Base-by-base conservation (phyloP, 1,140 invertebrate genomes). In the Penaeus indicus region DNA sequence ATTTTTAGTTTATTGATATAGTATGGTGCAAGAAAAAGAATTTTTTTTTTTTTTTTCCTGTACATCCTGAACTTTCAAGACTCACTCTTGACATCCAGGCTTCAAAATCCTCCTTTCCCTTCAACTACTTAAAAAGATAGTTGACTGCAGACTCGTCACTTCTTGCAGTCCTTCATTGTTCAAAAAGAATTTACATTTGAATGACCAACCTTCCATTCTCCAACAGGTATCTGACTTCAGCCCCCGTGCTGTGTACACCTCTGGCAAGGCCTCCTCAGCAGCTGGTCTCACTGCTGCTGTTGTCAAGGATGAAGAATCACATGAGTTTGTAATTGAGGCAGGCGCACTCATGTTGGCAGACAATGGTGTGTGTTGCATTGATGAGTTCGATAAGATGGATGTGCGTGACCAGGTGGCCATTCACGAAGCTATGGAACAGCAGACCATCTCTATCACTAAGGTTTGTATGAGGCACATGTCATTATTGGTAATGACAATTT, bases 351-450 rank as follows among this genome's bases (percentile, higher is more conserved):
- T 99, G 98, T 95, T 99, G 91, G 99, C 99, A 0, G 99, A 99
- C 93, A 99, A 99, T 93, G 99, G 99, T 22, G 97, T 99, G 54
- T 99, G 99, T 93, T 99, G 99, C 92, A 99, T 99, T 91, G 99
- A 99, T 92, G 99, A 99, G 94, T 99, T 99, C 93, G 99, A 99
- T 92, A 99, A 99, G 94, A 99, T 99, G 99, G 99, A 99, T 93
- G 94, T 95, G 1, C 95, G 96, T 88, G 99, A 99, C 95, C 98
- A 99, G 93, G 98, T 99, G 11, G 99, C 99, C 47, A 99, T 99
- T 92, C 99, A 99, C 93, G 99, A 99, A 94, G 99, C 99, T 78
- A 99, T 99, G 99, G 99, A 99, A 95, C 99, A 99, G 92, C 99
- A 99, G 93, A 99, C 99, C 0, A 99, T 99, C 92, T 99, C 98